phyloP scores from a whole-genome alignment of 2,888 invertebrate species.

The Coecobrya sp. region DNA sequence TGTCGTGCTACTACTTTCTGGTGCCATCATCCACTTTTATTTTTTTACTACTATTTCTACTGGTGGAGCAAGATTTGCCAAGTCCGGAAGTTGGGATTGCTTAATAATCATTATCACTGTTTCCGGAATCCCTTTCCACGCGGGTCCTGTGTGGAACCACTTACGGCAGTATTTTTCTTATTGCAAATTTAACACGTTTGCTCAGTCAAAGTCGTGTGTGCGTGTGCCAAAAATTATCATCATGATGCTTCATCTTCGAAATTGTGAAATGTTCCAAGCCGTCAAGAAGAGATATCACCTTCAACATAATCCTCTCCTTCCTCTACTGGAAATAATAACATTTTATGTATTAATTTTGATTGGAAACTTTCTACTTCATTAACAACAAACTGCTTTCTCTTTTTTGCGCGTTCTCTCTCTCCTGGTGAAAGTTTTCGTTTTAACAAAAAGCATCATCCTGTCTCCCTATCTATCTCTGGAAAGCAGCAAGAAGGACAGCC shows the following conservation, averaged over 20 bases:
- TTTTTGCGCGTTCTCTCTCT: too few relatives aligned
- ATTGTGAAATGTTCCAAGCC: too few relatives aligned
- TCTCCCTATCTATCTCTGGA: slow-evolving; percentile 1
- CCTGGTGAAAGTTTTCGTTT: not conserved
- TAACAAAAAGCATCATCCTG: not conserved
- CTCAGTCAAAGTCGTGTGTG: too few relatives aligned
- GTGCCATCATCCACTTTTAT: slow-evolving; percentile 24
- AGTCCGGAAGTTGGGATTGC: slow-evolving; percentile 74
- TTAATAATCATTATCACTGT: slow-evolving; percentile 70
- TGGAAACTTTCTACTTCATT: not conserved
- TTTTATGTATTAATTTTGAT: too few relatives aligned
- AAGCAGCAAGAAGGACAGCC: slow-evolving; percentile 6
- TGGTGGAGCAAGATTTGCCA: not conserved
- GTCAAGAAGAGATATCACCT: too few relatives aligned
- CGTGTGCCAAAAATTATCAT: too few relatives aligned
- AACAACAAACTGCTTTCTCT: not conserved
- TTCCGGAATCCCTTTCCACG: slow-evolving; percentile 62
- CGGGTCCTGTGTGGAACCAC: not conserved
- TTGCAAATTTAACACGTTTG: too few relatives aligned
- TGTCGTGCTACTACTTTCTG: slow-evolving; percentile 14
- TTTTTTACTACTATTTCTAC: not conserved
- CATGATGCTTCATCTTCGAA: too few relatives aligned
- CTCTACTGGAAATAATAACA: too few relatives aligned
- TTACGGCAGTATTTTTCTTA: too few relatives aligned
- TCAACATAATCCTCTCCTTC: too few relatives aligned